Base-by-base conservation (phyloP, 1,140 invertebrate species). In the Musca domestica region DNA sequence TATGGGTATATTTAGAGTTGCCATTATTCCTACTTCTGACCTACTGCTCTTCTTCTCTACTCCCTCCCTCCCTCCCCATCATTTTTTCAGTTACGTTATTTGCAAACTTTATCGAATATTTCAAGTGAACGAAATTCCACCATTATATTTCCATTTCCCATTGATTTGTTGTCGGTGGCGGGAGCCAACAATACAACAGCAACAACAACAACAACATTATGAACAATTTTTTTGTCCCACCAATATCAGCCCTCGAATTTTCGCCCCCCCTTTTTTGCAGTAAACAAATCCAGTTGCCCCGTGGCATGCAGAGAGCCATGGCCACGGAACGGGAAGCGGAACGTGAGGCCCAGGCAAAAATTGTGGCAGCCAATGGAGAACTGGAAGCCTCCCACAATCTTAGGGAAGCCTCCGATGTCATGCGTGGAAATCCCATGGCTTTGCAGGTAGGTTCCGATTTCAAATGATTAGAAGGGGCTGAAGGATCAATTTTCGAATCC, bases 41-140 rank as follows among this genome's bases (percentile, higher is more conserved):
- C 6, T 7, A 41, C 34, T 41, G 34, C 17, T 6, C 27, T 12
- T 19, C 47, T 47, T 22, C 47, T 47, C 14, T 68, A 46, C 17
- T n/a, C n/a, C n/a, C 48, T 47, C 3, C 12, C 23, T 20, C 41
- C 47, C 22, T 25, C 23, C 25, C 14, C n/a, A 41, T 7, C 12
- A 17, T 7, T 25, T 20, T 66, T 20, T 34, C 48, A 78, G 74
- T 49, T 80, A 17, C 67, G 76, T 27, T 76, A 80, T 58, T 77
- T 86, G 22, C 90, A 98, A 84, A 96, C 95, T 1, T 83, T 98
- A 52, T 96, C 92, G 80, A 92, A 93, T 1, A 96, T 98, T 76
- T 94, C 95, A 34, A 92, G 95, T 0, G 96, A 98, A 85, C 97
- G 97, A 82, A 96, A 96, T 81, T 96, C 95, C 0, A 98, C 95